Percentiles rank a stretch among this genome's conserved stretches.
Evolutionary conservation across 2,113 vertebrate genomes (phyloP).

Genomic region (Bungarus multicinctus): DNA sequence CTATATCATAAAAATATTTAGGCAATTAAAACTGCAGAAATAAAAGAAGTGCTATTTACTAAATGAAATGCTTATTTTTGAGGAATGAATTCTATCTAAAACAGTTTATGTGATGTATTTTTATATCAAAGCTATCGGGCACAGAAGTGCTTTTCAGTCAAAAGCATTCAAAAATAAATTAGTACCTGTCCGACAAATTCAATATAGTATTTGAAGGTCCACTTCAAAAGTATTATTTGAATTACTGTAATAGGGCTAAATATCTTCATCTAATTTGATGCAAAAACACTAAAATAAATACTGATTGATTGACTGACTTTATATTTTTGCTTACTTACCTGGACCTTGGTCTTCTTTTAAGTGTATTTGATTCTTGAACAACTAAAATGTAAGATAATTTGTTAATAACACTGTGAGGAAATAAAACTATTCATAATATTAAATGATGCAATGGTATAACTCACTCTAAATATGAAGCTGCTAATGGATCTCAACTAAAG

Average conservation of each 20-base stretch:
- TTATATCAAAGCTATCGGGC: not conserved
- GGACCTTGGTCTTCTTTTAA: slow-evolving; percentile 78
- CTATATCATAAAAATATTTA: not conserved
- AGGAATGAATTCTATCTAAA: not conserved
- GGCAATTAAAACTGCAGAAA: not conserved
- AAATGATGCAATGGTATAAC: not conserved
- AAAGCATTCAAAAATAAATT: not conserved
- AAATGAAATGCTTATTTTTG: not conserved
- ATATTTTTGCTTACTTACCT: slow-evolving; percentile 56
- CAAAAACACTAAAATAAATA: not conserved
- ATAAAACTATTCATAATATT: not conserved
- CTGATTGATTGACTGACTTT: not conserved
- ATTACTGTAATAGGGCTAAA: not conserved
- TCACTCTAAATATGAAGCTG: not conserved
- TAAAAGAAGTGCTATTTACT: not conserved
- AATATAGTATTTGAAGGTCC: not conserved
- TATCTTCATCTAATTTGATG: not conserved
- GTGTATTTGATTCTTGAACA: slow-evolving; percentile 69
- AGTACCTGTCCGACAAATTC: not conserved
- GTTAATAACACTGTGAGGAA: slow-evolving; percentile 38
- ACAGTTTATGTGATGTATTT: not conserved
- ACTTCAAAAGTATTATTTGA: not conserved
- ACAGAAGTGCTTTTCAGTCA: not conserved
- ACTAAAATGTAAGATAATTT: slow-evolving; percentile 67
- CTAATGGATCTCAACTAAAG: not conserved